These are phyloP conservation scores for Pygoscelis adeliae DNA, from an alignment of 2,113 vertebrate species.

Conservation along the genomic window DNA sequence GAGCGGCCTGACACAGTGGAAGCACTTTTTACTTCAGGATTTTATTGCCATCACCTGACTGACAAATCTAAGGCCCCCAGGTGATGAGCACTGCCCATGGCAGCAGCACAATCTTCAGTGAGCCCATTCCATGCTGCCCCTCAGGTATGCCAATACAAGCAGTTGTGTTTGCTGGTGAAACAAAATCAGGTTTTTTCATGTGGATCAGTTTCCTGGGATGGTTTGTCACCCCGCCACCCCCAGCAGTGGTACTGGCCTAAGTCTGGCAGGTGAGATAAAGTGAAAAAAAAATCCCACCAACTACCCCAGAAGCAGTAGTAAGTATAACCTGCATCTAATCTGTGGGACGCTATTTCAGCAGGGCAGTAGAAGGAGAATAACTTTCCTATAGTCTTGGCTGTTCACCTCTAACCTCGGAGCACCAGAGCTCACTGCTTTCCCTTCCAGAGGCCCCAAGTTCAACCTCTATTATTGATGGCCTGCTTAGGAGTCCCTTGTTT, in stretches of 20 bases:
- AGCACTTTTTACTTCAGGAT: background rate
- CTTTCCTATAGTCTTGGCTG: background rate
- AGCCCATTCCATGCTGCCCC: background rate
- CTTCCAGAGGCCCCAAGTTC: background rate
- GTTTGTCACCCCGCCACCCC: background rate
- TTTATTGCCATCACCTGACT: background rate
- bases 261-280: background rate
- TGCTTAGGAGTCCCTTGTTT: background rate
- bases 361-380: background rate
- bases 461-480: background rate
- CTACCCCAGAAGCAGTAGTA: background rate
- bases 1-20: background rate
- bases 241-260: background rate
- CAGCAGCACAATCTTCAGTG: background rate
- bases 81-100: fast-evolving
- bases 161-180: background rate
- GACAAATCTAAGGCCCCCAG: background rate
- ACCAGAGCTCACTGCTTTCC: background rate
- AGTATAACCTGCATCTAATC: background rate
- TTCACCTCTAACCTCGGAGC: background rate
- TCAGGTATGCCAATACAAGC: background rate
- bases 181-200: background rate
- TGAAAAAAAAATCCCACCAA: no score
- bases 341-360: background rate
- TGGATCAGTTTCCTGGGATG: background rate